Evolutionary conservation across 1,140 invertebrate genomes (phyloP).

Genomic region (Xylocopa sonorina): DNA sequence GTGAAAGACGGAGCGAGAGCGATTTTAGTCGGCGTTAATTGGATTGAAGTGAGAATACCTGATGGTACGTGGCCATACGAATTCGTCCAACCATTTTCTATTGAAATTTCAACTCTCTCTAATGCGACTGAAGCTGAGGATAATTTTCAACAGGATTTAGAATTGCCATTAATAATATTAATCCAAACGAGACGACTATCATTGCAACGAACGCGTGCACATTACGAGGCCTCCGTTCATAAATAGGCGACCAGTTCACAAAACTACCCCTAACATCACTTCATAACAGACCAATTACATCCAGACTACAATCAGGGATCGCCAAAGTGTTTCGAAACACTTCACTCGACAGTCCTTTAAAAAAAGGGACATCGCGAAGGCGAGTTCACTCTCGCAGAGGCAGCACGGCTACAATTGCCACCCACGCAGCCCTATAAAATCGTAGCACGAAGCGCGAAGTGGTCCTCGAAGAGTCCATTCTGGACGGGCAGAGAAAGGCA

Average conservation of each 20-base stretch:
- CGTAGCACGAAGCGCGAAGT: not conserved
- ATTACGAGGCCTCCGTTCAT: slow-evolving; percentile 22
- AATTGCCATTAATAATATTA: not conserved
- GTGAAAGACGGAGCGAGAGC: slow-evolving; percentile 65
- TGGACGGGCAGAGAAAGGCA: not conserved
- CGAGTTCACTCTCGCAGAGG: too few species aligned
- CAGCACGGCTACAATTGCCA: too few species aligned
- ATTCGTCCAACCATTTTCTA: not conserved
- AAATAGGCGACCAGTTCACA: slow-evolving; percentile 17
- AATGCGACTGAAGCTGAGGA: too few species aligned
- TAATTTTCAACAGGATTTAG: not conserved
- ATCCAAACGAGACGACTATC: not conserved
- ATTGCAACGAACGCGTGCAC: not conserved
- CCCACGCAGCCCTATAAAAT: not conserved
- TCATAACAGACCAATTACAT: too few species aligned
- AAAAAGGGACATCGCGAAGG: not conserved
- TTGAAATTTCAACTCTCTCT: too few species aligned
- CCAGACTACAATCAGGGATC: not conserved
- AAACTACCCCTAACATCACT: not conserved
- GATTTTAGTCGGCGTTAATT: slow-evolving; percentile 70
- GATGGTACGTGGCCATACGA: not conserved
- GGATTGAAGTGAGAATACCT: slow-evolving; percentile 56
- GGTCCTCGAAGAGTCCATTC: slow-evolving; percentile 47
- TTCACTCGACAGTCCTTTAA: too few species aligned
- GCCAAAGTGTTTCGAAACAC: too few species aligned